Percentiles rank a stretch among this genome's conserved stretches.
Conservation (phyloP, 2,888 invertebrate genomes). For the Parasteatoda lunata region DNA sequence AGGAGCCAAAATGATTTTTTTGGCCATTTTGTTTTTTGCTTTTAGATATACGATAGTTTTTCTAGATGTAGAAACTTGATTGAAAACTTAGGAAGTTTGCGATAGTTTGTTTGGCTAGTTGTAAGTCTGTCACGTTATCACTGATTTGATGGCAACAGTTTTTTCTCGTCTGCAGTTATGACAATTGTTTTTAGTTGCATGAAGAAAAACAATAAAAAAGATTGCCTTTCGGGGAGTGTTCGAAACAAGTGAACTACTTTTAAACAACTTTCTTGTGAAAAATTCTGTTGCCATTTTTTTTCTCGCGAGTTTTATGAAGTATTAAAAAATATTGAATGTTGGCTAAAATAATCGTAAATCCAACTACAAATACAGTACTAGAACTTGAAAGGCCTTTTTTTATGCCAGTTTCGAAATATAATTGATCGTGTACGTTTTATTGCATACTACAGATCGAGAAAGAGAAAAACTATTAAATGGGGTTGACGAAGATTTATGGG, state of each 20-base stretch:
- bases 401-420: too few species aligned
- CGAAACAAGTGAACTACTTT: neutral
- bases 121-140: constrained; percentile 60
- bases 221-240: constrained; percentile 1
- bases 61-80: constrained; percentile 53
- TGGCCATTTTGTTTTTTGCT: constrained; percentile 5
- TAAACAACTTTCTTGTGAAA: neutral
- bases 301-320: neutral
- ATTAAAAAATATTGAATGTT: too few species aligned
- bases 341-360: too few species aligned
- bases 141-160: constrained; percentile 55
- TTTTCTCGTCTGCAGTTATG: constrained; percentile 30
- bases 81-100: constrained; percentile 63
- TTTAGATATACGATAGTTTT: constrained; percentile 19
- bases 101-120: constrained; percentile 55
- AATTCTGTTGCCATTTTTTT: neutral
- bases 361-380: too few species aligned
- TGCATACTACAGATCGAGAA: too few species aligned
- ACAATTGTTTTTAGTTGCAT: constrained; percentile 17
- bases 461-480: too few species aligned
- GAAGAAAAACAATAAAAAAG: neutral
- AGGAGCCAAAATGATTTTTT: neutral
- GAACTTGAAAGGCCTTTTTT: too few species aligned
- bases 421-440: too few species aligned
- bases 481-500: too few species aligned